Base-by-base conservation (phyloP, 2,113 vertebrate species). In the Lethenteron camtschaticum region DNA sequence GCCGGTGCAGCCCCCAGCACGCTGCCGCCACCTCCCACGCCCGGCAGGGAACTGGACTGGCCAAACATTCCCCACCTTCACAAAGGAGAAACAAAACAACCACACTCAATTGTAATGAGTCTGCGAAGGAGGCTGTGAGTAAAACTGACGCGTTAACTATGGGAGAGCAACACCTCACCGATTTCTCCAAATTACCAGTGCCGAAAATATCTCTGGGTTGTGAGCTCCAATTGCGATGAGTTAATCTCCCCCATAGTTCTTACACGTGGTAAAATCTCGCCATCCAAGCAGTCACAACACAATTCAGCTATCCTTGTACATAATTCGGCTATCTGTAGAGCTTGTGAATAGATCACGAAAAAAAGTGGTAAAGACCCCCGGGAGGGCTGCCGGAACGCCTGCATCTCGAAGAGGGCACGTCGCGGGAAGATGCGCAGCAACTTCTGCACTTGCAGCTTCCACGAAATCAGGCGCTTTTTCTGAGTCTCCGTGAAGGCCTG, bases 371-470 rank as follows among this genome's bases (percentile, higher is more conserved):
- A 41, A 41, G n/a, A 66, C 63, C 63, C 63, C 24, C 87, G 88
- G 81, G 88, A 88, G 80, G 87, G 86, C 77, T 86, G 83, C 77
- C 94, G 82, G 75, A 92, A 96, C 72, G 88, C 87, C 56, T 90
- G 86, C 70, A 99, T 82, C 82, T 99, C 94, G 78, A 96, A 81
- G 71, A 96, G 84, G 79, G 87, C 88, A 84, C 95, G 96, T 82
- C 94, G 85, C 74, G 94, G 90, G 80, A 96, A 90, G 79, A 91
- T 91, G 79, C 94, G 83, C 78, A 95, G 96, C 77, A 96, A 88
- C 80, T 92, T 90, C 83, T 99, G 94, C 81, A 99, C 90, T 83
- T 99, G 94, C 81, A 96, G 94, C 85, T 96, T 96, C 94, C 92
- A 96, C 82, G 94, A 96, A 86, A 96, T 86, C 84, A 99, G 78